These are phyloP conservation scores for Andrena hattorfiana DNA, from an alignment of 2,888 invertebrate species.

Conservation along the genomic window DNA sequence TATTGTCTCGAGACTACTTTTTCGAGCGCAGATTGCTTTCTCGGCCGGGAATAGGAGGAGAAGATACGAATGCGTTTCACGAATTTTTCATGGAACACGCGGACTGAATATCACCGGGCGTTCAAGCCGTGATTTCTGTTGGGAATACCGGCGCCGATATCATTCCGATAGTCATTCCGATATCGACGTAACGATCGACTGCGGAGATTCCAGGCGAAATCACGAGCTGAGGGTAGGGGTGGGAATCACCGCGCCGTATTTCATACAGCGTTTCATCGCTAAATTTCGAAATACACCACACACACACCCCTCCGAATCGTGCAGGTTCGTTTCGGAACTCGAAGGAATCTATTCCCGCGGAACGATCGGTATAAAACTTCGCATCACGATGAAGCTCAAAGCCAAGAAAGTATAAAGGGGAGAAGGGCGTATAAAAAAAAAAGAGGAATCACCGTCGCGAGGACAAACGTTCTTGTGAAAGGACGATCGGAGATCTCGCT, in stretches of 20 bases:
- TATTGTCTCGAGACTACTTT: conserved; percentile 2
- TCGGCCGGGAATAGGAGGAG: background rate
- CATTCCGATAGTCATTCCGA: conserved; percentile 31
- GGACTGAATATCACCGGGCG: conserved; percentile 3
- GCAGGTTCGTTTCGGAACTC: background rate
- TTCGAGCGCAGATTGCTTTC: conserved; percentile 10
- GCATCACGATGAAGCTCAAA: conserved; percentile 7
- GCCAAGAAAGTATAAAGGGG: background rate
- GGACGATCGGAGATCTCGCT: conserved; percentile 45
- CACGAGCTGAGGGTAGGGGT: background rate
- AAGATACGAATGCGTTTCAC: conserved; percentile 14
- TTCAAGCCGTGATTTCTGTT: conserved; percentile 48
- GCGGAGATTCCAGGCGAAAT: conserved; percentile 9
- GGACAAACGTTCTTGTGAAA: conserved; percentile 37
- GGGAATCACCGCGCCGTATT: background rate
- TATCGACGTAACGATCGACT: conserved; percentile 20
- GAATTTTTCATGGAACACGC: conserved; percentile 41
- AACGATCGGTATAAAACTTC: conserved; percentile 23
- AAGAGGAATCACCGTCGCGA: conserved; percentile 3
- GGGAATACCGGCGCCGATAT: conserved; percentile 47
- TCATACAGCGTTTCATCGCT: background rate
- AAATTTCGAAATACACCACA: background rate
- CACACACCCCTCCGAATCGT: background rate
- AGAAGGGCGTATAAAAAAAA: background rate
- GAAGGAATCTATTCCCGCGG: conserved; percentile 10